These are phyloP conservation scores for Tinea trinotella DNA, from an alignment of 2,888 invertebrate genomes.

Conservation along the genomic window DNA sequence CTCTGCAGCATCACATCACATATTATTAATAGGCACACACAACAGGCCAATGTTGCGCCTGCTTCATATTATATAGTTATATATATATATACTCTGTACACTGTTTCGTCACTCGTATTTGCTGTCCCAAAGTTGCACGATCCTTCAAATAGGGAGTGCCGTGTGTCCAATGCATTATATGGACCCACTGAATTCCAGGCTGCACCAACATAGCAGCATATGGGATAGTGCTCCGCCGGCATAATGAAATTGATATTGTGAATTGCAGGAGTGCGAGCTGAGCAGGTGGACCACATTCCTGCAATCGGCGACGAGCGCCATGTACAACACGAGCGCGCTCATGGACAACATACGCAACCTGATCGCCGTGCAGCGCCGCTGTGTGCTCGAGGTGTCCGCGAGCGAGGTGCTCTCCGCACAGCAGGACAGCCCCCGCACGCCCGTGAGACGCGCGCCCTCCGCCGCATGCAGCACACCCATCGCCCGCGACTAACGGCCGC, in stretches of 20 bases:
- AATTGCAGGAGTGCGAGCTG: conserved; percentile 55
- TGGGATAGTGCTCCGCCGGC: no score
- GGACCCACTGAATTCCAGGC: no score
- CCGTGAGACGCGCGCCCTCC: conserved; percentile 28
- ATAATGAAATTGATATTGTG: conserved; percentile 4
- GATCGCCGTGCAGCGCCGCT: conserved; percentile 63
- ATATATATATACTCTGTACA: no score
- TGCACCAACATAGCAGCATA: no score
- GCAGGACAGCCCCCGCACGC: conserved; percentile 33
- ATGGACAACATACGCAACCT: conserved; percentile 66
- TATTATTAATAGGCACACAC: no score
- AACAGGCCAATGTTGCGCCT: no score
- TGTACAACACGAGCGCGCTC: conserved; percentile 57
- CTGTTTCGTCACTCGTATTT: no score
- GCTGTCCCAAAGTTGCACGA: no score
- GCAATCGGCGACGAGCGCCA: conserved; percentile 60
- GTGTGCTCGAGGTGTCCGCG: conserved; percentile 60
- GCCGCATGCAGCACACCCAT: conserved; percentile 61
- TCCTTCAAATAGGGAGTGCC: no score
- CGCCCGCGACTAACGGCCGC: conserved; percentile 32
- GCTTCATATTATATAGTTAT: no score
- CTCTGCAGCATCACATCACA: no score
- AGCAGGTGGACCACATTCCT: conserved; percentile 62
- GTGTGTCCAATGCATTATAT: no score
- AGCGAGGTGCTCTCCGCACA: conserved; percentile 29